Conservation (phyloP, 2,113 vertebrate species). For the Lepus americanus region DNA sequence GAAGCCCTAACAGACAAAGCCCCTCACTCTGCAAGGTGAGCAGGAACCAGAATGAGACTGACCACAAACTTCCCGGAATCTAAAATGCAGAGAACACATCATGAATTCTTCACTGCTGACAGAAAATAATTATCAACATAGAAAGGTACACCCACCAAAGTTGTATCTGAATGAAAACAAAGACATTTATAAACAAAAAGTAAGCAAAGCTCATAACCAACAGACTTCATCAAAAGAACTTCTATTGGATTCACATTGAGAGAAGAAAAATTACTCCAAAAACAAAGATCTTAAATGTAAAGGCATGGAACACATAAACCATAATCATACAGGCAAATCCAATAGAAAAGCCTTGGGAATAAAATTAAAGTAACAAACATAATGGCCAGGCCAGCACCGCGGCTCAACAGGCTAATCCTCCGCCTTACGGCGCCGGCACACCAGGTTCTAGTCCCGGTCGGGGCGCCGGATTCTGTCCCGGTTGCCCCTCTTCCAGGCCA, state of each 20-base stretch:
- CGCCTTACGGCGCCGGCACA: too few relatives aligned
- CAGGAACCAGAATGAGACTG: conserved; percentile 22
- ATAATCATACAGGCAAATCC: background rate
- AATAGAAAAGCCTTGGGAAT: background rate
- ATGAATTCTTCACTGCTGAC: background rate
- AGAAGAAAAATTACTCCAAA: background rate
- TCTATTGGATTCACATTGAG: background rate
- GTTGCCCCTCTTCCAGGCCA: too few relatives aligned
- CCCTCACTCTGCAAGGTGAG: background rate
- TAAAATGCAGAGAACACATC: conserved; percentile 38
- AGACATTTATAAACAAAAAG: background rate
- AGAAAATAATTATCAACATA: background rate
- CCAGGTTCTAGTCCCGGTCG: too few relatives aligned
- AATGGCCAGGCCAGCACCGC: background rate
- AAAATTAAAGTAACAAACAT: background rate
- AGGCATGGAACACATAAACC: background rate
- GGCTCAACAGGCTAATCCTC: too few relatives aligned
- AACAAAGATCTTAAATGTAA: background rate
- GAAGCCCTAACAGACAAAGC: background rate
- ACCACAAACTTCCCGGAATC: background rate
- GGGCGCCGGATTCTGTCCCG: too few relatives aligned
- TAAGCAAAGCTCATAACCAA: background rate
- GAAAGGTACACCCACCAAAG: background rate
- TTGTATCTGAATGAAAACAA: conserved; percentile 42
- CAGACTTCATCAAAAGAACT: background rate